phyloP scores from a whole-genome alignment of 2,113 vertebrate genomes.

The Oryzias javanicus region DNA sequence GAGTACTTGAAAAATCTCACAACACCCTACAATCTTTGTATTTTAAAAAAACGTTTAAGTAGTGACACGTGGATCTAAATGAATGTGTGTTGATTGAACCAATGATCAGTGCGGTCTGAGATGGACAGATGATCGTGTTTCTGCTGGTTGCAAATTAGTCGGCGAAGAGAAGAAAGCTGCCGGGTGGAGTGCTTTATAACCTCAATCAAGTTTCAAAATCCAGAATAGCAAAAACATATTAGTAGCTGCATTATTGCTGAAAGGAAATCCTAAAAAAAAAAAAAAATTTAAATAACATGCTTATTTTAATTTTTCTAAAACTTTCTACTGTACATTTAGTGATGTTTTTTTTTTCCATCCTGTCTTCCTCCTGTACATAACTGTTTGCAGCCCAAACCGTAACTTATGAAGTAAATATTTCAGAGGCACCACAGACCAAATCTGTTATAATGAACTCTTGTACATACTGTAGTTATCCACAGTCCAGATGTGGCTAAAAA shows the following conservation, averaged over 20 bases:
- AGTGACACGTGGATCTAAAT: constrained; percentile 44
- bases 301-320: constrained; percentile 68
- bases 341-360: constrained; percentile 37
- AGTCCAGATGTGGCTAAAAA: constrained; percentile 36
- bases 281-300: constrained; percentile 47
- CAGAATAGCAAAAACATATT: constrained; percentile 52
- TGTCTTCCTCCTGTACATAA: constrained; percentile 74
- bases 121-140: constrained; percentile 25
- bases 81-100: constrained; percentile 58
- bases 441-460: constrained; percentile 50
- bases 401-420: constrained; percentile 65
- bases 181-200: constrained; percentile 52
- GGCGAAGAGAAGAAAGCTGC: constrained; percentile 4
- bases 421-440: constrained; percentile 44
- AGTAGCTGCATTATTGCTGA: constrained; percentile 36
- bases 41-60: constrained; percentile 26
- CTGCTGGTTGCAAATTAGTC: constrained; percentile 13
- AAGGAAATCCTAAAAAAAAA: constrained; percentile 37
- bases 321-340: constrained; percentile 56
- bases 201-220: constrained; percentile 64
- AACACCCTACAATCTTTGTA: constrained; percentile 56
- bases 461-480: constrained; percentile 48
- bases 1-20: constrained; percentile 80
- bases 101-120: constrained; percentile 51
- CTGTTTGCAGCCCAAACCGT: constrained; percentile 53